Evolutionary conservation across 2,797 vertebrate genomes (phyloP).

Genomic region (Lepus townsendii): DNA sequence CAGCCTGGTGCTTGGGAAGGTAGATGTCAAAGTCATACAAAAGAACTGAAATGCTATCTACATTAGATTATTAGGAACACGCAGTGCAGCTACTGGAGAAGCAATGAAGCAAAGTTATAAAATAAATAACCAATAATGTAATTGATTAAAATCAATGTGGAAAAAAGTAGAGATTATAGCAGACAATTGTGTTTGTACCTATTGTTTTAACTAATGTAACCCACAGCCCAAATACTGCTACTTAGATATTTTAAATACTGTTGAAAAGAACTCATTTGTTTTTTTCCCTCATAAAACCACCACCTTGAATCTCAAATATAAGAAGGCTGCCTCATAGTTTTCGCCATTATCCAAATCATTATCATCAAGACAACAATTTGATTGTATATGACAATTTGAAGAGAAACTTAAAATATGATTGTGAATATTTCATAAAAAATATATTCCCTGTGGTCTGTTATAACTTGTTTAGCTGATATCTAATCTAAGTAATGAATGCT

Average conservation of each 20-base stretch:
- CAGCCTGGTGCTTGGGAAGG: neutral
- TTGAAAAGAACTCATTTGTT: neutral
- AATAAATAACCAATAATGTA: neutral
- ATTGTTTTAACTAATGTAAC: neutral
- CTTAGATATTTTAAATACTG: neutral
- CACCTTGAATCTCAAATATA: neutral
- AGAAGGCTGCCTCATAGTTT: neutral
- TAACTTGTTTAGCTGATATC: neutral
- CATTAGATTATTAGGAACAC: neutral
- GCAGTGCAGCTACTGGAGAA: neutral
- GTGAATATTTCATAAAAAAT: neutral
- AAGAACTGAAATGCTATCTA: neutral
- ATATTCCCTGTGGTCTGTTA: neutral
- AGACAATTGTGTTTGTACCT: neutral
- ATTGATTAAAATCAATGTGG: neutral
- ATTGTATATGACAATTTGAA: neutral
- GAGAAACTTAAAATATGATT: neutral
- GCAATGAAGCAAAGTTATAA: neutral
- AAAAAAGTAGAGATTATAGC: neutral
- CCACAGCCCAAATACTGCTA: neutral
- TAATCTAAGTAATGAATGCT: conserved; percentile 14
- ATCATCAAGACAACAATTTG: neutral
- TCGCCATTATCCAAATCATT: neutral
- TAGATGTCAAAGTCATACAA: neutral
- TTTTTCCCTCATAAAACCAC: neutral